Conservation (phyloP, 53 echinoderm and acorn worm species). For the Apostichopus leukothele region DNA sequence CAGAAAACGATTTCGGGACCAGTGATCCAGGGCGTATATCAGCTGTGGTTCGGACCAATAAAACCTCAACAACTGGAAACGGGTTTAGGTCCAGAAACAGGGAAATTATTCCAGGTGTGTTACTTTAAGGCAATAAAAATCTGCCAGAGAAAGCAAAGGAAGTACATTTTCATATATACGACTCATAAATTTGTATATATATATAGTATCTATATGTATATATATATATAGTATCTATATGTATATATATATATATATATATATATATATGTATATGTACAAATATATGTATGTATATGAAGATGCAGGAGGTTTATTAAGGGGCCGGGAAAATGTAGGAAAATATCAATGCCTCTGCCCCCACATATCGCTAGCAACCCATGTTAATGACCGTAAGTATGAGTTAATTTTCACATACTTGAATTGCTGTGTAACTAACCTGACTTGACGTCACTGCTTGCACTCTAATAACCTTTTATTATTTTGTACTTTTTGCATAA, state of each 20-base stretch:
- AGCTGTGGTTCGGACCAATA: slow-evolving; percentile 50
- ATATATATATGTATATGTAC: no score
- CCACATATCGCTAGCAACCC: no score
- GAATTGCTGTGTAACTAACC: no score
- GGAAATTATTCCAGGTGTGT: slow-evolving; percentile 4
- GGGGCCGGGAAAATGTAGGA: background rate
- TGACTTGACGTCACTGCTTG: no score
- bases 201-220: background rate
- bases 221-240: no score
- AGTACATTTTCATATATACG: slow-evolving; percentile 46
- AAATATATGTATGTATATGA: no score
- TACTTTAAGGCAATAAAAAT: background rate
- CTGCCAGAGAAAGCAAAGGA: slow-evolving; percentile 39
- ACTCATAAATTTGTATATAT: background rate
- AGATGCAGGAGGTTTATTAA: background rate
- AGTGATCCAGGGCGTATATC: slow-evolving; percentile 81
- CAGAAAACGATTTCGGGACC: slow-evolving; percentile 75
- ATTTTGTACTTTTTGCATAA: no score
- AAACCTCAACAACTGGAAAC: background rate
- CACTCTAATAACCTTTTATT: no score
- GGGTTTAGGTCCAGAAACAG: slow-evolving; percentile 18
- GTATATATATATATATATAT: no score
- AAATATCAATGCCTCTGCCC: no score
- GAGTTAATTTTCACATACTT: no score
- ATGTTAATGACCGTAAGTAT: no score